A percentile compares a stretch with the other conserved stretches of the same genome.
phyloP scores from a whole-genome alignment of 2,888 invertebrate species.

The Megastigmus dorsalis region DNA sequence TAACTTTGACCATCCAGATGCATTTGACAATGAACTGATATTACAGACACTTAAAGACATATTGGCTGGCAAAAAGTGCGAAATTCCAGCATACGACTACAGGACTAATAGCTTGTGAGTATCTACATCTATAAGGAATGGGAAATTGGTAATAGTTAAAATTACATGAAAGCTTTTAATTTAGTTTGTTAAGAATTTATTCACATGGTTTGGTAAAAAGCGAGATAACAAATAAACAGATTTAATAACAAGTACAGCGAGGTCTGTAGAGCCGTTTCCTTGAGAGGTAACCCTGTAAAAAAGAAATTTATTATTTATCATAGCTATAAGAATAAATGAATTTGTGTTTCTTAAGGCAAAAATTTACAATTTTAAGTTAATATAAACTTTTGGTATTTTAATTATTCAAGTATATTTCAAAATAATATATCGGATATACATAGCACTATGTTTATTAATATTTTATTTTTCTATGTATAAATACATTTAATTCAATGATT shows the following conservation, averaged over 20 bases:
- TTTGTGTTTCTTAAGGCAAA: too few relatives aligned
- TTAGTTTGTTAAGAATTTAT: constrained; percentile 38
- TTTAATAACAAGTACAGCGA: constrained; percentile 27
- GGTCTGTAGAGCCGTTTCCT: constrained; percentile 20
- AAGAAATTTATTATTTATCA: too few relatives aligned
- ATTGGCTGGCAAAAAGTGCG: constrained; percentile 88
- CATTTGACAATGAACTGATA: constrained; percentile 93
- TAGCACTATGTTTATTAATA: neutral
- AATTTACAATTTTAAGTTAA: neutral
- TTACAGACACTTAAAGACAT: constrained; percentile 87
- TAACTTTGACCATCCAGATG: constrained; percentile 99
- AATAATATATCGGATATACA: too few relatives aligned
- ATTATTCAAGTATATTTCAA: too few relatives aligned
- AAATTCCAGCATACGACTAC: constrained; percentile 96
- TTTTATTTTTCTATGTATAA: neutral
- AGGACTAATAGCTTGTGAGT: constrained; percentile 90
- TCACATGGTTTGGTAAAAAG: constrained; percentile 35
- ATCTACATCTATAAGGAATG: constrained; percentile 1
- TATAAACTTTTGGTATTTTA: neutral
- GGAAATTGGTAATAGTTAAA: too few relatives aligned
- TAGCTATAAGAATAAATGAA: neutral
- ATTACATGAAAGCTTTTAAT: neutral
- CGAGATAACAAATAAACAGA: constrained; percentile 27
- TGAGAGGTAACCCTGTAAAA: constrained; percentile 18
- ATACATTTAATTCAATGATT: neutral